phyloP scores from a whole-genome alignment of 1,140 invertebrate genomes.

The Drosophila pruinosa region DNA sequence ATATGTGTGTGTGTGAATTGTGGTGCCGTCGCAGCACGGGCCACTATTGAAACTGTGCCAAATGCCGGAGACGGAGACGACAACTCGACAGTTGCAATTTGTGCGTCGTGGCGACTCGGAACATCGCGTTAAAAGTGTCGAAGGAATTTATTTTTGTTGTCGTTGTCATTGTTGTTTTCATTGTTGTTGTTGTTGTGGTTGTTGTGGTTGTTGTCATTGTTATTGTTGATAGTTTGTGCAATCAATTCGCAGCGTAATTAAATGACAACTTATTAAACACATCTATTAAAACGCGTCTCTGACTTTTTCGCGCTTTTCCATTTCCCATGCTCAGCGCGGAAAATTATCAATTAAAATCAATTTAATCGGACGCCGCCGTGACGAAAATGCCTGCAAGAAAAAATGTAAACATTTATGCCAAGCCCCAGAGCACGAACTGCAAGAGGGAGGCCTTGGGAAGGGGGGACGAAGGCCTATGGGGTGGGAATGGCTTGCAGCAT shows the following conservation, averaged over 20 bases:
- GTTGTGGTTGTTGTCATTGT: constrained; percentile 1
- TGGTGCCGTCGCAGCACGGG: neutral
- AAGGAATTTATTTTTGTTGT: neutral
- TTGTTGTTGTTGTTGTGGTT: neutral
- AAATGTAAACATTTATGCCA: constrained; percentile 64
- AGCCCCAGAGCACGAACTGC: neutral
- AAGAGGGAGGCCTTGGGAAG: neutral
- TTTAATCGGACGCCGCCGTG: constrained; percentile 30
- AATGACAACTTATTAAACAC: constrained; percentile 72
- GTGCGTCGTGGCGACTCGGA: constrained; percentile 58
- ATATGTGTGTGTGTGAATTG: constrained; percentile 23
- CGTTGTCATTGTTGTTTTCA: constrained; percentile 3
- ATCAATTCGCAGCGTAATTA: constrained; percentile 49
- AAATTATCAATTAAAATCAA: constrained; percentile 77
- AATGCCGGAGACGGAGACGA: constrained; percentile 51
- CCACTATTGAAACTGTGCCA: constrained; percentile 60
- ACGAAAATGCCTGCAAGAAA: constrained; percentile 62
- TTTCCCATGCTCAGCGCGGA: constrained; percentile 27
- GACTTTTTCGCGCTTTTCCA: neutral
- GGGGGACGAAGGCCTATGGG: neutral
- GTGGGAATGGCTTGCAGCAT: constrained; percentile 30
- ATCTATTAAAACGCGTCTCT: constrained; percentile 45
- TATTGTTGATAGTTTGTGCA: constrained; percentile 2
- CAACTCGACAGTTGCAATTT: constrained; percentile 73
- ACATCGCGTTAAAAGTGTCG: constrained; percentile 43